These are phyloP conservation scores for Hucho hucho DNA, from an alignment of 2,113 vertebrate genomes.

Conservation along the genomic window DNA sequence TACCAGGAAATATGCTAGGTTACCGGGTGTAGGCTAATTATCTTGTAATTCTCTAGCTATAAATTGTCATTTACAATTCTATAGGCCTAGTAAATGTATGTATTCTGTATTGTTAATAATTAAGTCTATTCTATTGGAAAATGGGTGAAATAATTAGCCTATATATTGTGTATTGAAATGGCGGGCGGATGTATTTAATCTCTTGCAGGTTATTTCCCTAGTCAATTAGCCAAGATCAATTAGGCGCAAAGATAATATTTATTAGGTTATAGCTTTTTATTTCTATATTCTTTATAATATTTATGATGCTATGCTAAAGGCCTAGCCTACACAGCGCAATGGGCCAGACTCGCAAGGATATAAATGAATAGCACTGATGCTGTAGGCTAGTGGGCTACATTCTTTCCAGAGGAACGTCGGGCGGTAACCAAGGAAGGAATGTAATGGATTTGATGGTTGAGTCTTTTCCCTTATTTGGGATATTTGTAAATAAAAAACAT, in stretches of 20 bases:
- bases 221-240: not conserved
- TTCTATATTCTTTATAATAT: too few relatives aligned
- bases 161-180: not conserved
- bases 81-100: not conserved
- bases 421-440: not conserved
- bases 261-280: too few relatives aligned
- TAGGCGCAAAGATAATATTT: not conserved
- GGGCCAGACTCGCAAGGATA: constrained; percentile 24
- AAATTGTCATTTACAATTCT: not conserved
- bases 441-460: not conserved
- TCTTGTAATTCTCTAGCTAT: not conserved
- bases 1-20: not conserved
- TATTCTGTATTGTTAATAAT: not conserved
- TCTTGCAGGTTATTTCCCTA: not conserved
- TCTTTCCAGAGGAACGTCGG: not conserved
- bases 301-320: too few relatives aligned
- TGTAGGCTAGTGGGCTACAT: constrained; percentile 25
- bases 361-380: constrained; percentile 50
- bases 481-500: not conserved
- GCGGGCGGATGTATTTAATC: not conserved
- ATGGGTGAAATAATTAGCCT: not conserved
- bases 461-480: not conserved
- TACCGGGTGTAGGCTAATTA: too few relatives aligned
- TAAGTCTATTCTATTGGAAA: not conserved
- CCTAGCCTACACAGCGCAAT: not conserved